Conservation (phyloP, 2,113 vertebrate genomes). For the Syrmaticus mikado region DNA sequence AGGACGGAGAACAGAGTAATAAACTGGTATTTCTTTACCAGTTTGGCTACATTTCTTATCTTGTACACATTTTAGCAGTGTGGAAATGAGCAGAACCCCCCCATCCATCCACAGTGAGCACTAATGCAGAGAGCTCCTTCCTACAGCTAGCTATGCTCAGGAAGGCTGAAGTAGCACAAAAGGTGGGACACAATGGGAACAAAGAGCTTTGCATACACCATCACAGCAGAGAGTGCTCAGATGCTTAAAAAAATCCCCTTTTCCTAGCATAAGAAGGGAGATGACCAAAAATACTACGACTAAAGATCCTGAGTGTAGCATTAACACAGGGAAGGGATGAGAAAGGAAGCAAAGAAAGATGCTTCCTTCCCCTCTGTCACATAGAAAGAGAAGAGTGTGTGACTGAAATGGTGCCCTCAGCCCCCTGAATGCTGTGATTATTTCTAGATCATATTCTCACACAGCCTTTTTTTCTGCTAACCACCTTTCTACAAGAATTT, state of each 20-base stretch:
- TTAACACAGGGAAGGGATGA: not conserved
- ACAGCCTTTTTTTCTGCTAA: not conserved
- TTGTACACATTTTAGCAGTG: not conserved
- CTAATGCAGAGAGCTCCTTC: not conserved
- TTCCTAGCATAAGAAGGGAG: not conserved
- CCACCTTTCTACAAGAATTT: not conserved
- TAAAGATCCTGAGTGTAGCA: not conserved
- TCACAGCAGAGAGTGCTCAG: not conserved
- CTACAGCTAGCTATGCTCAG: not conserved
- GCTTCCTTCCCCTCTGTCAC: accelerated
- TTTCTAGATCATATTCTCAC: not conserved
- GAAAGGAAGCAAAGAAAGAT: not conserved
- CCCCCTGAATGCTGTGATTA: not conserved
- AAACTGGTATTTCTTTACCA: slow-evolving; percentile 11
- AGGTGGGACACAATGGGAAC: not conserved
- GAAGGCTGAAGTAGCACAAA: not conserved
- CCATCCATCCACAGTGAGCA: not conserved
- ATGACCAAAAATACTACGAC: not conserved
- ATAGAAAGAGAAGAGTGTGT: not conserved
- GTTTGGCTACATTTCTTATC: not conserved
- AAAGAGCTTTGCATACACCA: not conserved
- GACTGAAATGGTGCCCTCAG: not conserved
- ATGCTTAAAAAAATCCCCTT: not conserved
- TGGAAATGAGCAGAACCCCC: not conserved
- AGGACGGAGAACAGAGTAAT: not conserved